Conservation (phyloP, 2,797 vertebrate species). For the Champsocephalus gunnari region DNA sequence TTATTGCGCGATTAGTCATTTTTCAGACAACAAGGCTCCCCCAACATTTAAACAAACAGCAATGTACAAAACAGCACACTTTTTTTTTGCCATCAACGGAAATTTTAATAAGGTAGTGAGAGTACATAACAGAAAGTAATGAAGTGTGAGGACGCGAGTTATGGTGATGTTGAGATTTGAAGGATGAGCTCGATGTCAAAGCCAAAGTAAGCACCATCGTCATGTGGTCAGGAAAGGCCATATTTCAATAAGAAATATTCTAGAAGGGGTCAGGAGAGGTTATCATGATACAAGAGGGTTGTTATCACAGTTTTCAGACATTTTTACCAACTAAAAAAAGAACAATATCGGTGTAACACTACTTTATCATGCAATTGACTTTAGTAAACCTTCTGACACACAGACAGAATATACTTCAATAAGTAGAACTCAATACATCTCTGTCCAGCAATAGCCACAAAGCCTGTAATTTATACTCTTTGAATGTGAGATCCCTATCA, state of each 20-base stretch:
- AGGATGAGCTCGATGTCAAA: conserved; percentile 84
- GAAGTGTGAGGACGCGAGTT: conserved; percentile 75
- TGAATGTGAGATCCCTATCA: conserved; percentile 90
- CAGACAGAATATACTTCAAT: conserved; percentile 90
- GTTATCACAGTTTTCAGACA: conserved; percentile 89
- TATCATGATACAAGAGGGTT: conserved; percentile 85
- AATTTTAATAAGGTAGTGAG: conserved; percentile 87
- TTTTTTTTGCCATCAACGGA: conserved; percentile 84
- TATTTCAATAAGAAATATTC: conserved; percentile 82
- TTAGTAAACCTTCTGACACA: conserved; percentile 89
- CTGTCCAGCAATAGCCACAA: conserved; percentile 89
- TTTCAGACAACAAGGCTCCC: conserved; percentile 87
- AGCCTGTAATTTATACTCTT: conserved; percentile 87
- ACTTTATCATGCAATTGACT: conserved; percentile 90
- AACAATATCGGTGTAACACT: conserved; percentile 88
- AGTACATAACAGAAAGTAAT: conserved; percentile 85
- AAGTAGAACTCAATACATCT: conserved; percentile 88
- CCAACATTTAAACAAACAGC: conserved; percentile 85
- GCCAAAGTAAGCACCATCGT: conserved; percentile 89
- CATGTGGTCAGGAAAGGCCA: conserved; percentile 86
- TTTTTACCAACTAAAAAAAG: conserved; percentile 85
- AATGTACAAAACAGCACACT: conserved; percentile 88
- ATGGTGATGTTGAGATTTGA: conserved; percentile 79
- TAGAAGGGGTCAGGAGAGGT: conserved; percentile 75
- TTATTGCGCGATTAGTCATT: conserved; percentile 88